A percentile compares a stretch with the other conserved stretches of the same genome.
Evolutionary conservation across 1,140 invertebrate genomes (phyloP).

Genomic region (Atta texana): DNA sequence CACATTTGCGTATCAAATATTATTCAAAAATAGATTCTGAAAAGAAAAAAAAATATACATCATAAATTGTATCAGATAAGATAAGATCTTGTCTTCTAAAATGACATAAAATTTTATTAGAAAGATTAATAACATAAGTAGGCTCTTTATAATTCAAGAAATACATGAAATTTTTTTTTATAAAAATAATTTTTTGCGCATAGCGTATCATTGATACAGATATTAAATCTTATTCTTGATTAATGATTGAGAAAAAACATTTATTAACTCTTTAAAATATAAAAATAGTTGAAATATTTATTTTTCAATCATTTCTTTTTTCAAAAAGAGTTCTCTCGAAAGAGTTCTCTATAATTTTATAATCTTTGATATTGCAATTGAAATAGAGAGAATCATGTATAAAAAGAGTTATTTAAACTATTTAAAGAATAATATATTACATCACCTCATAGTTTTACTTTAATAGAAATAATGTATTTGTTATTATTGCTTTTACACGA

Average conservation of each 20-base stretch:
- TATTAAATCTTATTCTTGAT: not conserved
- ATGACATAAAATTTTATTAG: constrained; percentile 1
- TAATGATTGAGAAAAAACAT: not conserved
- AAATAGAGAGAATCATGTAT: not conserved
- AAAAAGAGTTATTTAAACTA: constrained; percentile 8
- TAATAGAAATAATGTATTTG: constrained; percentile 24
- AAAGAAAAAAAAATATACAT: not conserved
- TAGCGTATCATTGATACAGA: constrained; percentile 10
- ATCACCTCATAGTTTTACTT: constrained; percentile 25
- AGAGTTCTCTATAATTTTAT: not conserved
- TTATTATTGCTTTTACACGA: constrained; percentile 42
- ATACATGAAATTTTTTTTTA: constrained; percentile 16
- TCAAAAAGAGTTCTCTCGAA: not conserved
- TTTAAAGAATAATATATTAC: constrained; percentile 28
- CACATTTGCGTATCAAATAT: not conserved
- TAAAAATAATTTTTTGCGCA: not conserved
- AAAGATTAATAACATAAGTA: constrained; percentile 39
- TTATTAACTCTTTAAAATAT: too few species aligned
- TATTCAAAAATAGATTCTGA: constrained; percentile 27
- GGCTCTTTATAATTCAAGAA: constrained; percentile 54
- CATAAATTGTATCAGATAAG: not conserved
- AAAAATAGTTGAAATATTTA: not conserved
- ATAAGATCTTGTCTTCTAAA: constrained; percentile 11
- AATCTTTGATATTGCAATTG: constrained; percentile 8
- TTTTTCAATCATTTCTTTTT: not conserved